Evolutionary conservation across 2,797 vertebrate genomes (phyloP).

Genomic region (Schizopygopsis malacanthus): DNA sequence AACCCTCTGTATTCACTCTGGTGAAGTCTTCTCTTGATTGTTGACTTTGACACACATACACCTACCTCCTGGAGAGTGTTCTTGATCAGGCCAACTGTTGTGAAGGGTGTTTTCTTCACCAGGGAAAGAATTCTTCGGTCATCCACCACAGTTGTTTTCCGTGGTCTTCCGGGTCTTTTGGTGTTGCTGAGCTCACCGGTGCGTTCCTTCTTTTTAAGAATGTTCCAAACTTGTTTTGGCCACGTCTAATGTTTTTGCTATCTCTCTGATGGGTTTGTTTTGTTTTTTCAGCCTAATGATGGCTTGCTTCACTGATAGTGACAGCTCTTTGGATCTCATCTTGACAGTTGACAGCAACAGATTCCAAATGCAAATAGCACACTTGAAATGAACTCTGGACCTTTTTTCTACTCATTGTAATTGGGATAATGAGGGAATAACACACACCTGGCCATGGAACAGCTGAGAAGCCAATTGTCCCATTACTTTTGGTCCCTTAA

Average conservation of each 20-base stretch:
- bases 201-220: too few species aligned
- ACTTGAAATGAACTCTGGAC: too few species aligned
- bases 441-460: too few species aligned
- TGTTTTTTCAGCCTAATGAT: constrained; percentile 54
- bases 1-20: too few species aligned
- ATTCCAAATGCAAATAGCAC: background rate
- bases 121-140: constrained; percentile 54
- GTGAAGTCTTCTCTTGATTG: too few species aligned
- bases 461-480: too few species aligned
- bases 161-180: constrained; percentile 57
- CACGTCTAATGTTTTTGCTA: too few species aligned
- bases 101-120: constrained; percentile 52
- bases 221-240: too few species aligned
- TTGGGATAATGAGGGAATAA: too few species aligned
- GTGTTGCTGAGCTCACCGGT: background rate
- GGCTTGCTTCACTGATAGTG: constrained; percentile 54
- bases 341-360: constrained; percentile 46
- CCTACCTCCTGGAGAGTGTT: constrained; percentile 49
- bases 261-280: background rate
- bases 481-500: constrained; percentile 10
- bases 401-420: too few species aligned
- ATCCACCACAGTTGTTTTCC: constrained; percentile 59
- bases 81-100: constrained; percentile 51
- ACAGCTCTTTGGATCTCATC: constrained; percentile 51
- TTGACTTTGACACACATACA: constrained; percentile 28